Base-by-base conservation (phyloP, 2,113 vertebrate species). In the Antechinus flavipes region DNA sequence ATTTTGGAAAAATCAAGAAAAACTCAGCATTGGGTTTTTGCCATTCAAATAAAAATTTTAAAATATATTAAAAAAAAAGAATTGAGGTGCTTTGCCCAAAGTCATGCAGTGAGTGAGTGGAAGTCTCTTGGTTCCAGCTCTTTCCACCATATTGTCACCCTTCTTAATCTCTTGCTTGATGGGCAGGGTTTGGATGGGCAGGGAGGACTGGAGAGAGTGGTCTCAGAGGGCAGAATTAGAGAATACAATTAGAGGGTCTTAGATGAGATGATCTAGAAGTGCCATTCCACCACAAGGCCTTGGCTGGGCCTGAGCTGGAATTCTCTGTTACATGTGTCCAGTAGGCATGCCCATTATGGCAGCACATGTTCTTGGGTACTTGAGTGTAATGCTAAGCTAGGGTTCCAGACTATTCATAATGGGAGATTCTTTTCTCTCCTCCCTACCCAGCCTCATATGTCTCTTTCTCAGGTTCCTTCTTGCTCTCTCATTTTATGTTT, bases 1-100 rank as follows among this genome's bases (percentile, higher is more conserved):
- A 54, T 46, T 96, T 27, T 49, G 91, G 84, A 96, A 96, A 96
- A 96, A 90, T 94, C 42, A 95, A 61, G 11, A 47, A 93, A 97
- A 35, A 9, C 25, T 47, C 47, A 95, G 61, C 26, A 49, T 35
- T 76, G 12, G 58, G 8, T 94, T 54, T 91, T 96, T 95, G 92
- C n/a, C 92, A 54, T 19, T 92, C 91, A 95, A 49, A 49, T 49
- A 49, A 95, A 94, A 93, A 97, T 84, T 94, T 94, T 95, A 76
- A 92, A 95, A 95, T 23, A 6, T 58, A 93, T 47, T 47, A 47
- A 50, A 50, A 50, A 50, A 50, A 50, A 30, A 68, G 61, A 68
- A 68, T 68, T 68, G 61, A 68, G 35, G 61, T n/a, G 35, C n/a
- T 76, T 19, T 76, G 30, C 61, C 61, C 14, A 76, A 68, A 19